Conservation (phyloP, 2,113 vertebrate species). For the Leptodactylus fuscus region DNA sequence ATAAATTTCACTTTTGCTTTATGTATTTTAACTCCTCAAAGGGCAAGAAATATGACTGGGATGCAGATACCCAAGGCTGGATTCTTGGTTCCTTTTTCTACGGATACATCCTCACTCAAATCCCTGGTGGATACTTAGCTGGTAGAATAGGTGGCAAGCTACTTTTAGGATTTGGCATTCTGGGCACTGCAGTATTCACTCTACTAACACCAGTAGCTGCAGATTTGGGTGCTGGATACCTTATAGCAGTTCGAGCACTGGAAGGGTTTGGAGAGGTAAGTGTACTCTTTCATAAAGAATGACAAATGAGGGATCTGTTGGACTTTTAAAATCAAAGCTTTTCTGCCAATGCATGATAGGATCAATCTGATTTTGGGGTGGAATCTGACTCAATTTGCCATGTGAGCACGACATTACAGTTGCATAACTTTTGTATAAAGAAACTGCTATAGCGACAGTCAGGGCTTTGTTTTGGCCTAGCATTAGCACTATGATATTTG, state of each 20-base stretch:
- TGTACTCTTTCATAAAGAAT: not conserved
- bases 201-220: slow-evolving; percentile 91
- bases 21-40: slow-evolving; percentile 64
- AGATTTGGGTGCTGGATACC: slow-evolving; percentile 83
- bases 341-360: not conserved
- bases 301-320: too few relatives aligned
- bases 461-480: too few relatives aligned
- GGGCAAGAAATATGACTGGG: slow-evolving; percentile 89
- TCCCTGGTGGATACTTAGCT: slow-evolving; percentile 93
- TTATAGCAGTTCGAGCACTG: slow-evolving; percentile 86
- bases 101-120: slow-evolving; percentile 95
- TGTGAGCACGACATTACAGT: too few relatives aligned
- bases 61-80: slow-evolving; percentile 94
- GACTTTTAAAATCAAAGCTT: too few relatives aligned
- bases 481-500: too few relatives aligned
- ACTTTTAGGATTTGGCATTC: slow-evolving; percentile 87
- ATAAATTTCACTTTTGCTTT: not conserved
- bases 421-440: too few relatives aligned
- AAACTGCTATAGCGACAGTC: too few relatives aligned
- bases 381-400: too few relatives aligned
- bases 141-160: slow-evolving; percentile 87
- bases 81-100: slow-evolving; percentile 98
- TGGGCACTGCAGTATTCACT: slow-evolving; percentile 87
- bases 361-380: not conserved
- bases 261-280: slow-evolving; percentile 95